A percentile compares a stretch with the other conserved stretches of the same genome.
These are phyloP conservation scores for Melanotaenia trifasciata DNA, from an alignment of 2,797 vertebrate species.

Conservation along the genomic window DNA sequence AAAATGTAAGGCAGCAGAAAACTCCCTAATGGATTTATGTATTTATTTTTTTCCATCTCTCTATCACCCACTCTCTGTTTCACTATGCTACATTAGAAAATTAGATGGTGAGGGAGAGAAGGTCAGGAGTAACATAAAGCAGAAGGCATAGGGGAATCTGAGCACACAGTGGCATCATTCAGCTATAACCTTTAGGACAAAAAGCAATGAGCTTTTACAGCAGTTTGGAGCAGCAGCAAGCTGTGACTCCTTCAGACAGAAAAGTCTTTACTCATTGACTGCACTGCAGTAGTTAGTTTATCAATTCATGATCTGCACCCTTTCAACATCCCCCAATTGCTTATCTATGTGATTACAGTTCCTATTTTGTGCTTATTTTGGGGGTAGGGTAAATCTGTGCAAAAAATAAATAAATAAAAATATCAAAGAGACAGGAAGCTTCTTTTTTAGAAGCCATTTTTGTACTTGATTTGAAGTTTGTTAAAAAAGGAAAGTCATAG, in stretches of 20 bases:
- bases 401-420: slow-evolving; percentile 30
- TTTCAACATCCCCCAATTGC: slow-evolving; percentile 32
- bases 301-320: slow-evolving; percentile 53
- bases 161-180: slow-evolving; percentile 34
- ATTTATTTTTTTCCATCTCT: slow-evolving; percentile 56
- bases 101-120: slow-evolving; percentile 29
- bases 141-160: slow-evolving; percentile 27
- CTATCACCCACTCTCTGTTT: slow-evolving; percentile 31
- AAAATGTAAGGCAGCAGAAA: slow-evolving; percentile 67
- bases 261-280: slow-evolving; percentile 47
- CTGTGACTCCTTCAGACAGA: slow-evolving; percentile 51
- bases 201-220: slow-evolving; percentile 42
- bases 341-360: slow-evolving; percentile 44
- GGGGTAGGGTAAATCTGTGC: slow-evolving; percentile 51
- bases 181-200: slow-evolving; percentile 46
- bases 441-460: slow-evolving; percentile 9
- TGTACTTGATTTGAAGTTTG: background rate
- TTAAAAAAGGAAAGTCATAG: slow-evolving; percentile 16
- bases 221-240: slow-evolving; percentile 53
- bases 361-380: slow-evolving; percentile 43
- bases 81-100: slow-evolving; percentile 21
- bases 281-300: slow-evolving; percentile 71
- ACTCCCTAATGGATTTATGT: slow-evolving; percentile 45
- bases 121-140: slow-evolving; percentile 55
- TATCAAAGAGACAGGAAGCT: slow-evolving; percentile 22